A percentile compares a stretch with the other conserved stretches of the same genome.
phyloP scores from a whole-genome alignment of 1,140 invertebrate genomes.

The Leptopilina boulardi region DNA sequence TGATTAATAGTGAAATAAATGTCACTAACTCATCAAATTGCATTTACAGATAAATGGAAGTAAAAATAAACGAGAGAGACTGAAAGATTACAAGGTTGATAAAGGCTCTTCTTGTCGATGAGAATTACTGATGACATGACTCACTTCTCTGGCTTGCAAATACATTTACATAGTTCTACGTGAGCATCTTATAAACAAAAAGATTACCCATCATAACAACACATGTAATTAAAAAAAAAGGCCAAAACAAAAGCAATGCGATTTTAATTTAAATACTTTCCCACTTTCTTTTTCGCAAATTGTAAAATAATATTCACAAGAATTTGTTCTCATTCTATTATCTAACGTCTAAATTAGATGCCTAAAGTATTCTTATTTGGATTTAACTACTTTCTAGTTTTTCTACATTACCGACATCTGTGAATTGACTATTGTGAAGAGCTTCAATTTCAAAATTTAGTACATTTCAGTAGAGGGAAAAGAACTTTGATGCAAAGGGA shows the following conservation, averaged over 20 bases:
- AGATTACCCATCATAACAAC: conserved; percentile 38
- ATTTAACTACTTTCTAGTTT: too few relatives aligned
- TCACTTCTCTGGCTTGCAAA: background rate
- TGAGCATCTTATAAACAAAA: background rate
- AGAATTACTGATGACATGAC: conserved; percentile 26
- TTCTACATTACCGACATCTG: too few relatives aligned
- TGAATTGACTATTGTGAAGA: too few relatives aligned
- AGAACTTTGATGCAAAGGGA: background rate
- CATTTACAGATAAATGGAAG: background rate
- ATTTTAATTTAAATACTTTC: too few relatives aligned
- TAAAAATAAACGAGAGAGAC: conserved; percentile 1
- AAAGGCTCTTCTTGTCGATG: conserved; percentile 19
- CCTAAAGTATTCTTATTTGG: too few relatives aligned
- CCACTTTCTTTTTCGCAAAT: too few relatives aligned
- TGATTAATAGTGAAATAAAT: conserved; percentile 2
- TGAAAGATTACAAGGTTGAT: conserved; percentile 25
- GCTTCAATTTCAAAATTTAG: too few relatives aligned
- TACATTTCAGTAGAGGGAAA: too few relatives aligned
- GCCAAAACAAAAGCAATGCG: background rate
- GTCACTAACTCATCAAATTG: background rate
- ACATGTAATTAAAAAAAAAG: conserved; percentile 38
- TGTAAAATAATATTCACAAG: too few relatives aligned
- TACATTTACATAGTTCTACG: background rate
- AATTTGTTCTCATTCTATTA: too few relatives aligned
- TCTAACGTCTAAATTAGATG: too few relatives aligned